phyloP scores from a whole-genome alignment of 2,888 invertebrate species.

The Drosophila mayaguana region DNA sequence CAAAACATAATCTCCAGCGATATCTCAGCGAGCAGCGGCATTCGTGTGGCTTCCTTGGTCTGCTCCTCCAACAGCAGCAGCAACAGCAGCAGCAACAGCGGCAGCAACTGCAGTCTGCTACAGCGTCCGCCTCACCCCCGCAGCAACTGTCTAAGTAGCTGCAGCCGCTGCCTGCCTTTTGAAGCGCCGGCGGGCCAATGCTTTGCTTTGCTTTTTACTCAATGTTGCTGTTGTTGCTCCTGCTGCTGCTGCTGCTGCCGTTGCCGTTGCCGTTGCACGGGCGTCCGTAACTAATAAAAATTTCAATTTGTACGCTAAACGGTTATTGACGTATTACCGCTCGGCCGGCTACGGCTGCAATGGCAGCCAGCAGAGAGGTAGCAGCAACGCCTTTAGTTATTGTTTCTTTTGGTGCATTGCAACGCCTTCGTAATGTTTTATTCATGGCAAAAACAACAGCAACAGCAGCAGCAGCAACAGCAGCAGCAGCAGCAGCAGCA shows the following conservation, averaged over 20 bases:
- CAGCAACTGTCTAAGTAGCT: slow-evolving; percentile 50
- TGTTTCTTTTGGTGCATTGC: slow-evolving; percentile 73
- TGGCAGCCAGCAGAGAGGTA: slow-evolving; percentile 58
- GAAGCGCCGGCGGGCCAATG: slow-evolving; percentile 68
- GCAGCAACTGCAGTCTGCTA: slow-evolving; percentile 14
- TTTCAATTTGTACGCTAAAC: slow-evolving; percentile 82
- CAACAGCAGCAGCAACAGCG: slow-evolving; percentile 6
- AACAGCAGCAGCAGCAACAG: slow-evolving; percentile 13
- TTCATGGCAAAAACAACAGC: slow-evolving; percentile 56
- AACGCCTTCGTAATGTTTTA: slow-evolving; percentile 79
- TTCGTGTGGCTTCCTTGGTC: slow-evolving; percentile 77
- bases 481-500: slow-evolving; percentile 17
- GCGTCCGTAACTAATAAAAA: slow-evolving; percentile 80
- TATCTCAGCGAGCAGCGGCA: slow-evolving; percentile 68
- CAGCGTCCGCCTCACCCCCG: slow-evolving; percentile 9
- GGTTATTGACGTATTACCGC: slow-evolving; percentile 82
- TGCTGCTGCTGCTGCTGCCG: slow-evolving; percentile 35
- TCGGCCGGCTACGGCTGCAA: slow-evolving; percentile 52
- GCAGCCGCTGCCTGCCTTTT: slow-evolving; percentile 37
- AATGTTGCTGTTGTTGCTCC: slow-evolving; percentile 10
- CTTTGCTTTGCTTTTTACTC: slow-evolving; percentile 58
- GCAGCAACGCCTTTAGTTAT: slow-evolving; percentile 79
- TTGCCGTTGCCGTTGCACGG: slow-evolving; percentile 36
- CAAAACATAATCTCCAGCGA: slow-evolving; percentile 80
- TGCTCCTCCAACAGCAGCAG: slow-evolving; percentile 24